Conservation (phyloP, 2,888 invertebrate species). For the Ariolimax columbianus region DNA sequence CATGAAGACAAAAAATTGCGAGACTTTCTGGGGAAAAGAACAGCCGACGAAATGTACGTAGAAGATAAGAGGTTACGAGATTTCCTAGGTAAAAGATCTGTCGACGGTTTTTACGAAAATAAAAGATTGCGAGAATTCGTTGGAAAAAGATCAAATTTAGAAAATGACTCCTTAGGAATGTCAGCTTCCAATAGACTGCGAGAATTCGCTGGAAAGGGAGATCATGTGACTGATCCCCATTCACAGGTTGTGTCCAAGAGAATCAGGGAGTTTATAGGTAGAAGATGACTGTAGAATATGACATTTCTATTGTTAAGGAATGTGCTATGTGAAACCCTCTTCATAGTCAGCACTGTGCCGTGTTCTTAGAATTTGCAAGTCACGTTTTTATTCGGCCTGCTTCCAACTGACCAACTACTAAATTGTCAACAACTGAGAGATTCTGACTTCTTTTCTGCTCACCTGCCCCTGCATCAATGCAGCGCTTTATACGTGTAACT, state of each 20-base stretch:
- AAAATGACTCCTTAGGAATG: not conserved
- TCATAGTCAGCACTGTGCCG: not conserved
- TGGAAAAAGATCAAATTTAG: not conserved
- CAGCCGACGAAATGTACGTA: no score
- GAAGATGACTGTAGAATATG: conserved; percentile 26
- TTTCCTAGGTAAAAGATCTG: no score
- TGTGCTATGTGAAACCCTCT: not conserved
- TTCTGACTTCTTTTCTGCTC: no score
- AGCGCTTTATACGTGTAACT: no score
- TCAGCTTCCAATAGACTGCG: conserved; percentile 3
- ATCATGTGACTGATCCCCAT: not conserved
- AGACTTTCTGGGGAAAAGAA: conserved; percentile 43
- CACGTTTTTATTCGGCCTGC: not conserved
- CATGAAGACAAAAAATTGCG: conserved; percentile 37
- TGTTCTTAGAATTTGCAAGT: not conserved
- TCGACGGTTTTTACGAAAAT: no score
- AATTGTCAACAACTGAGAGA: no score
- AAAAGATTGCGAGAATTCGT: no score
- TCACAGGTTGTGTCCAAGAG: not conserved
- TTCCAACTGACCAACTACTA: not conserved
- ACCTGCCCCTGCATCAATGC: no score
- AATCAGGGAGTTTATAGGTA: conserved; percentile 30
- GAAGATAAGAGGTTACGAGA: not conserved
- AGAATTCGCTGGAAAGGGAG: conserved; percentile 30
- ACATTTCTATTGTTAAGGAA: not conserved